Conservation (phyloP, 2,888 invertebrate genomes). For the Aphrophora alni region DNA sequence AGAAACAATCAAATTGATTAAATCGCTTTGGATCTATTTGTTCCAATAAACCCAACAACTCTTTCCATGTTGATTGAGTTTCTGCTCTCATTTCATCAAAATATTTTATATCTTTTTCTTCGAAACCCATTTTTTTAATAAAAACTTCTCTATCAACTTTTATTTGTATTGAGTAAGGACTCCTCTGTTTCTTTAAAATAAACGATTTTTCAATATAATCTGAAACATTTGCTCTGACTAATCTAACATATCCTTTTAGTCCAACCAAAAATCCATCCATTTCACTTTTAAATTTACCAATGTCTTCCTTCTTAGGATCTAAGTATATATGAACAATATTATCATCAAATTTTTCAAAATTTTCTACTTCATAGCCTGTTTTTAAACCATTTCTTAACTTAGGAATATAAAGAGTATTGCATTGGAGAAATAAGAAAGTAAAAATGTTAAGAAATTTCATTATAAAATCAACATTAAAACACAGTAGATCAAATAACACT, state of each 20-base stretch:
- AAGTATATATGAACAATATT: neutral
- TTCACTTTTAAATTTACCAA: neutral
- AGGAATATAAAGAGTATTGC: neutral
- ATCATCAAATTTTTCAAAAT: neutral
- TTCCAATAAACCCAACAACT: neutral
- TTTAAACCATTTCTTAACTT: neutral
- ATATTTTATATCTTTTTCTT: neutral
- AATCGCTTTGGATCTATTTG: neutral
- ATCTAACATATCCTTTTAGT: neutral
- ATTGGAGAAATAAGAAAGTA: neutral
- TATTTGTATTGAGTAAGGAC: neutral
- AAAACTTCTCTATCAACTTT: neutral
- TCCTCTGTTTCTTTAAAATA: neutral
- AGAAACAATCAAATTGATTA: neutral
- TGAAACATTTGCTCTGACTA: neutral
- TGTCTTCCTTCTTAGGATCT: neutral
- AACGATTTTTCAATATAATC: neutral
- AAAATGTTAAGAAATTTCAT: neutral
- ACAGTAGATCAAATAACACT: neutral
- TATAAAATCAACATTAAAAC: neutral
- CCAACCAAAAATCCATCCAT: neutral
- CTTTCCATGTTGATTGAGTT: neutral
- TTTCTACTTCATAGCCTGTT: neutral
- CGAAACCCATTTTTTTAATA: neutral
- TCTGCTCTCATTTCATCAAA: neutral